phyloP scores from a whole-genome alignment of 2,888 invertebrate genomes.

The Rhimphoctona megacephalus region DNA sequence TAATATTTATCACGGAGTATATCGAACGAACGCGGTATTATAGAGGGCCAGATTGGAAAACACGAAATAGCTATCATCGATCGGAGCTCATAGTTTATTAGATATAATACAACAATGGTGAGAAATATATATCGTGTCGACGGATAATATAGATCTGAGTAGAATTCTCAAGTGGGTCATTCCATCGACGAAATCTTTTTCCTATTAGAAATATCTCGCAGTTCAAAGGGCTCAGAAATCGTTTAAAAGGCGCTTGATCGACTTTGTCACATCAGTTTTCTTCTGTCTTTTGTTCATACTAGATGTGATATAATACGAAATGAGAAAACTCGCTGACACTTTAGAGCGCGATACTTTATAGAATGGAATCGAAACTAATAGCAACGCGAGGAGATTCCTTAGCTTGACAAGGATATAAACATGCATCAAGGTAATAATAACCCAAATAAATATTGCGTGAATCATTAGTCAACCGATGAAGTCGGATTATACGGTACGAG shows the following conservation, averaged over 20 bases:
- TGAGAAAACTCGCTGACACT: background rate
- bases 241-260: background rate
- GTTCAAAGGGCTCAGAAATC: background rate
- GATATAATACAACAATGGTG: background rate
- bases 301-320: background rate
- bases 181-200: background rate
- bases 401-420: background rate
- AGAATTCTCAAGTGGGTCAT: background rate
- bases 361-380: background rate
- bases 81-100: background rate
- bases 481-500: conserved; percentile 8
- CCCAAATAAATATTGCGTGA: conserved; percentile 42
- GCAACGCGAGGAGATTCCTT: background rate
- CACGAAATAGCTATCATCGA: conserved; percentile 3
- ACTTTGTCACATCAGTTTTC: background rate
- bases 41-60: background rate
- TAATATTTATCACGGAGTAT: conserved; percentile 24
- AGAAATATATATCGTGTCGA: background rate
- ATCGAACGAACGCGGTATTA: conserved; percentile 13
- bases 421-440: background rate
- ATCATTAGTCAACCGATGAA: conserved; percentile 31
- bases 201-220: background rate
- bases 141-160: background rate
- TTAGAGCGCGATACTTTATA: background rate
- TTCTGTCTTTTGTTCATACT: background rate